Evolutionary conservation across 1,140 invertebrate species (phyloP).

Genomic region (Coboldia fuscipes): DNA sequence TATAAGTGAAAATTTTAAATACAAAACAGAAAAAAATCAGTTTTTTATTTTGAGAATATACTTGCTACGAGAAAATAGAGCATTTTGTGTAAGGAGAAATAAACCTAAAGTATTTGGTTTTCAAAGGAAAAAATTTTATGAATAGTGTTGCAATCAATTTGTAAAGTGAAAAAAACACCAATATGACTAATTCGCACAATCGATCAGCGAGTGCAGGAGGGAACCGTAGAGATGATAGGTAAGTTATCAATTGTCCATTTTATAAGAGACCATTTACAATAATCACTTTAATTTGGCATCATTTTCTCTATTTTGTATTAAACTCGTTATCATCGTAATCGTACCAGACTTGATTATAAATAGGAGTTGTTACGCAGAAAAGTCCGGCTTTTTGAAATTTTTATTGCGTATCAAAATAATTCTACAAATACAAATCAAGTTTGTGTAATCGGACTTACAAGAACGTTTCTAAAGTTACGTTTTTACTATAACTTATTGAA

Average conservation of each 20-base stretch:
- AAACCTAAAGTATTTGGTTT: background rate
- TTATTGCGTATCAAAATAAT: too few relatives aligned
- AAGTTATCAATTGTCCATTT: background rate
- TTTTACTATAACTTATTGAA: too few relatives aligned
- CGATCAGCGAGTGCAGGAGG: background rate
- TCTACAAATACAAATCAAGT: too few relatives aligned
- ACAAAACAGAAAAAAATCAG: background rate
- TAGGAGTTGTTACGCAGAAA: background rate
- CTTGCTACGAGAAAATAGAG: too few relatives aligned
- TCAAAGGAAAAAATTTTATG: background rate
- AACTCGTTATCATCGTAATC: background rate
- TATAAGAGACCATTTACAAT: too few relatives aligned
- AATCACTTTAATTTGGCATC: background rate
- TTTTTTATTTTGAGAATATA: too few relatives aligned
- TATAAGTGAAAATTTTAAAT: background rate
- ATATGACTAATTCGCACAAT: constrained; percentile 1
- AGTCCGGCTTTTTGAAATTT: background rate
- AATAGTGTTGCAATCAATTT: background rate
- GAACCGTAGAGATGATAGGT: background rate
- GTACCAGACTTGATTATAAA: background rate
- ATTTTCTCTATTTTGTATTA: background rate
- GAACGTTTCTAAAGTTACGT: too few relatives aligned
- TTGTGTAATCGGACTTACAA: too few relatives aligned
- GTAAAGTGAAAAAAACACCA: background rate
- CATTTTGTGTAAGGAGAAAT: background rate